These are phyloP conservation scores for Elephantulus edwardii DNA, from an alignment of 2,113 vertebrate species.

Conservation along the genomic window DNA sequence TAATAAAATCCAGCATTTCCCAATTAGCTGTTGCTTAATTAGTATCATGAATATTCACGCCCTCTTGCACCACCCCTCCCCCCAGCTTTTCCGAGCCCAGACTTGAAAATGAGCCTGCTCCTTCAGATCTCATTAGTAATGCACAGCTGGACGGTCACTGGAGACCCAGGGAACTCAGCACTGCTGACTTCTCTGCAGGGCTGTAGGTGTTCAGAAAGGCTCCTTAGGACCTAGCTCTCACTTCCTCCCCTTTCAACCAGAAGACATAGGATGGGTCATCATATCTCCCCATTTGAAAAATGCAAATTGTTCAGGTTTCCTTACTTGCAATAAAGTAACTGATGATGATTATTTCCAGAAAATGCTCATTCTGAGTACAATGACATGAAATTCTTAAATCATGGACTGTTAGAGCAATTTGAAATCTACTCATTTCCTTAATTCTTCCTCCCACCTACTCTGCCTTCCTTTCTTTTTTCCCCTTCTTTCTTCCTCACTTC, in stretches of 20 bases:
- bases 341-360: neutral
- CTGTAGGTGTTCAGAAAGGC: neutral
- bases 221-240: neutral
- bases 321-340: neutral
- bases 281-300: neutral
- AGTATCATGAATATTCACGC: slow-evolving; percentile 66
- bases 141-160: neutral
- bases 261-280: neutral
- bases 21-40: slow-evolving; percentile 78
- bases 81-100: neutral
- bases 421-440: neutral
- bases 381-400: neutral
- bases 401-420: neutral
- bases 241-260: neutral
- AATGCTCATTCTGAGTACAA: neutral
- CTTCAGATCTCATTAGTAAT: neutral
- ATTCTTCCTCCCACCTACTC: too few relatives aligned
- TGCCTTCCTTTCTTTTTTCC: neutral
- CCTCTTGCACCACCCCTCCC: neutral
- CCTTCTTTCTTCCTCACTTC: too few relatives aligned
- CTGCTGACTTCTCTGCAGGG: neutral
- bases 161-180: neutral
- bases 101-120: neutral
- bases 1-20: slow-evolving; percentile 75
- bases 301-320: neutral